Percentiles rank a stretch among this genome's conserved stretches.
Evolutionary conservation across 2,113 vertebrate species (phyloP).

Genomic region (Cynocephalus volans): DNA sequence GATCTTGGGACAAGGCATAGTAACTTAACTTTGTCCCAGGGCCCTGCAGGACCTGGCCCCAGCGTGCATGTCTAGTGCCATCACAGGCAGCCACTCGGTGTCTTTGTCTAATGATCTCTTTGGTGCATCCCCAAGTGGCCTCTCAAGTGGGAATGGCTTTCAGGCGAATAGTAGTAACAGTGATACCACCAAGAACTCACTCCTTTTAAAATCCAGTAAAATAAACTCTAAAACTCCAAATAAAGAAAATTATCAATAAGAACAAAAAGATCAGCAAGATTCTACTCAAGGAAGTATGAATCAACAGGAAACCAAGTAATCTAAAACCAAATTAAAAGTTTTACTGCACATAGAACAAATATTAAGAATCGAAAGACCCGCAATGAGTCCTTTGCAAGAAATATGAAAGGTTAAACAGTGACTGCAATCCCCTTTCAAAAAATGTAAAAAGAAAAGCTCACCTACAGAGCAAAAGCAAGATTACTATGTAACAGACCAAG

Average conservation of each 20-base stretch:
- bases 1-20: neutral
- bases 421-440: neutral
- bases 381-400: slow-evolving; percentile 2
- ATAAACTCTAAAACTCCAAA: slow-evolving; percentile 37
- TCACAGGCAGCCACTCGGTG: accelerated
- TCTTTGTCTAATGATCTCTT: neutral
- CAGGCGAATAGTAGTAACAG: neutral
- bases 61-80: neutral
- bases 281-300: neutral
- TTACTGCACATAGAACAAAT: neutral
- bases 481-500: neutral
- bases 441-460: neutral
- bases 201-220: slow-evolving; percentile 2
- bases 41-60: neutral
- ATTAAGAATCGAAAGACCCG: slow-evolving; percentile 1
- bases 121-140: neutral
- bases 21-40: neutral
- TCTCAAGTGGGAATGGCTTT: neutral
- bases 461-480: slow-evolving; percentile 7
- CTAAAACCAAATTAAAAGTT: neutral
- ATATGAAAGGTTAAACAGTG: neutral
- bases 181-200: neutral
- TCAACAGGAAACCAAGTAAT: slow-evolving; percentile 45
- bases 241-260: slow-evolving; percentile 5
- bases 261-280: slow-evolving; percentile 21